phyloP scores from a whole-genome alignment of 2,113 vertebrate species.

The Dromas ardeola region DNA sequence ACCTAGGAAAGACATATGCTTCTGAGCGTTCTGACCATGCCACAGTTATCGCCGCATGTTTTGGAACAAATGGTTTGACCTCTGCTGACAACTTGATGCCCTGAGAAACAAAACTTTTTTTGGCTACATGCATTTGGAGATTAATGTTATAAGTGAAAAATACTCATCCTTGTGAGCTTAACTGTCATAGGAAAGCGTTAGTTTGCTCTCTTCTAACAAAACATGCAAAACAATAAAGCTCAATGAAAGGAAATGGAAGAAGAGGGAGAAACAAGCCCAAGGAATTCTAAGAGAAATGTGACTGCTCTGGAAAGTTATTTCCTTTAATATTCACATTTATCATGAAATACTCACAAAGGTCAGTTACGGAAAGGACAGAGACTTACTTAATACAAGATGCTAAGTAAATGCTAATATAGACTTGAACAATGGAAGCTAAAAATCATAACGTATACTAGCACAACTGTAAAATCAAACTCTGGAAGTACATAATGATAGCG shows the following conservation, averaged over 20 bases:
- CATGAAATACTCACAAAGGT: background rate
- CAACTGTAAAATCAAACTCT: background rate
- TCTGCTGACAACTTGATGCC: slow-evolving; percentile 77
- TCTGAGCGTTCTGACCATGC: slow-evolving; percentile 72
- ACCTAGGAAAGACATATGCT: slow-evolving; percentile 69
- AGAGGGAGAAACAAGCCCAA: background rate
- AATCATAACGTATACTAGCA: background rate
- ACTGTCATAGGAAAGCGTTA: background rate
- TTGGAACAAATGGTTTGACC: slow-evolving; percentile 79
- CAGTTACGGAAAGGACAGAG: background rate
- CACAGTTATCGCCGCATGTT: slow-evolving; percentile 49
- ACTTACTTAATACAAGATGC: background rate
- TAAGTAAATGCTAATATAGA: background rate
- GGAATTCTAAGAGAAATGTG: background rate
- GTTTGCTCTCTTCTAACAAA: background rate
- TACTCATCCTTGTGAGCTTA: background rate
- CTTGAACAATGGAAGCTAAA: background rate
- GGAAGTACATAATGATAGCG: background rate
- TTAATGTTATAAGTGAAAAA: slow-evolving; percentile 1
- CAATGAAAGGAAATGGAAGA: background rate
- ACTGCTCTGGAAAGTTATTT: background rate
- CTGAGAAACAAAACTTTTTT: slow-evolving; percentile 59
- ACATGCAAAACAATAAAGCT: background rate
- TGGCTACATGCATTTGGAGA: slow-evolving; percentile 34
- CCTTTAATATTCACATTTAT: background rate